Evolutionary conservation across 1,140 invertebrate species (phyloP).

Genomic region (Coelopa frigida): DNA sequence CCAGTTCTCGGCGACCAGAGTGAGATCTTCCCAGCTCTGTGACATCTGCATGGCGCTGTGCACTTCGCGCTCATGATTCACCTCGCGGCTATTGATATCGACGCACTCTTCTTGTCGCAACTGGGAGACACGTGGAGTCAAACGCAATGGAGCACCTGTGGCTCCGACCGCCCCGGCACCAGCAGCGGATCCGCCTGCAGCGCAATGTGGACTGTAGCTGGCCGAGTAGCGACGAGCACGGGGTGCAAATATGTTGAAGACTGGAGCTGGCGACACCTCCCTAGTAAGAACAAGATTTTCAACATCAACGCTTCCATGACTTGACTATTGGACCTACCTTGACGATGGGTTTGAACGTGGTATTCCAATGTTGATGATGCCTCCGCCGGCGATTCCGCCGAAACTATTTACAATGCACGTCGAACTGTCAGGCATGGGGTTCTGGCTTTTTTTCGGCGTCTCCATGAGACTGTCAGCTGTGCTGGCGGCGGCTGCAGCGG

Average conservation of each 20-base stretch:
- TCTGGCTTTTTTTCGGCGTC: slow-evolving; percentile 17
- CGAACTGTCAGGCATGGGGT: neutral
- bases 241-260: slow-evolving; percentile 55
- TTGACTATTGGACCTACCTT: slow-evolving; percentile 6
- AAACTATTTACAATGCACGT: neutral
- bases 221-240: slow-evolving; percentile 74
- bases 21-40: slow-evolving; percentile 82
- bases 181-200: slow-evolving; percentile 13
- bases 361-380: slow-evolving; percentile 13
- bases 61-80: slow-evolving; percentile 81
- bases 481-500: slow-evolving; percentile 21
- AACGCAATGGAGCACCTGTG: slow-evolving; percentile 53
- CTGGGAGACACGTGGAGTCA: slow-evolving; percentile 76
- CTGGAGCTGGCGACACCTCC: slow-evolving; percentile 42
- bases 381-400: neutral
- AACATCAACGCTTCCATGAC: slow-evolving; percentile 3
- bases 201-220: slow-evolving; percentile 60
- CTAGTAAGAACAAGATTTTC: slow-evolving; percentile 16
- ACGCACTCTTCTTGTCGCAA: slow-evolving; percentile 80
- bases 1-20: slow-evolving; percentile 58
- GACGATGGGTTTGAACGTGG: slow-evolving; percentile 30
- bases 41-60: slow-evolving; percentile 84
- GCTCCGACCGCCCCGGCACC: slow-evolving; percentile 13
- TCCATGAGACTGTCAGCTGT: slow-evolving; percentile 11
- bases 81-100: slow-evolving; percentile 72